Conservation (phyloP, 2,113 vertebrate genomes). For the Trogon surrucura region DNA sequence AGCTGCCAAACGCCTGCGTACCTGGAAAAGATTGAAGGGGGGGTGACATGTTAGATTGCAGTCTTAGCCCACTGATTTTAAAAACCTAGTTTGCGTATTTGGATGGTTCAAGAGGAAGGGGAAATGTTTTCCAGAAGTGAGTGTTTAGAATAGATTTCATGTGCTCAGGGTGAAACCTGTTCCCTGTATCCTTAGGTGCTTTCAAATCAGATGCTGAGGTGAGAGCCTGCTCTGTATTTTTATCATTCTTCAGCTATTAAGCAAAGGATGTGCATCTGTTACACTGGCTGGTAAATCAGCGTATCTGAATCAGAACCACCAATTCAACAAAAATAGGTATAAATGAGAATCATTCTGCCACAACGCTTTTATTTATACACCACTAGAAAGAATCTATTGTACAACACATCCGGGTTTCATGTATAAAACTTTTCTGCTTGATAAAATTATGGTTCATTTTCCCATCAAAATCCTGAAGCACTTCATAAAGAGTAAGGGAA, state of each 20-base stretch:
- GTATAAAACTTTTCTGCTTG: slow-evolving; percentile 8
- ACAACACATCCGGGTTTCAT: neutral
- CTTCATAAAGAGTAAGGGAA: slow-evolving; percentile 45
- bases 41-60: neutral
- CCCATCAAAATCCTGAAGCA: slow-evolving; percentile 51
- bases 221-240: slow-evolving; percentile 8
- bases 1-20: slow-evolving; percentile 73
- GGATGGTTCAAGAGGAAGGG: neutral
- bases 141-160: neutral
- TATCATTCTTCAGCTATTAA: neutral
- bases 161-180: neutral
- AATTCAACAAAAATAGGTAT: slow-evolving; percentile 5
- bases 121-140: neutral
- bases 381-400: slow-evolving; percentile 43
- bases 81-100: neutral
- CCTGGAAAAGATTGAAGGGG: slow-evolving; percentile 74
- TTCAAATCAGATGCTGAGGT: neutral
- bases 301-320: slow-evolving; percentile 9
- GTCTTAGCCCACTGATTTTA: neutral
- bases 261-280: neutral
- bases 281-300: neutral
- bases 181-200: neutral
- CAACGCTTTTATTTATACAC: slow-evolving; percentile 26
- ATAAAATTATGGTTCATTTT: slow-evolving; percentile 53
- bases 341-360: slow-evolving; percentile 14